These are phyloP conservation scores for Acanthis flammea DNA, from an alignment of 2,797 vertebrate species.

Conservation along the genomic window DNA sequence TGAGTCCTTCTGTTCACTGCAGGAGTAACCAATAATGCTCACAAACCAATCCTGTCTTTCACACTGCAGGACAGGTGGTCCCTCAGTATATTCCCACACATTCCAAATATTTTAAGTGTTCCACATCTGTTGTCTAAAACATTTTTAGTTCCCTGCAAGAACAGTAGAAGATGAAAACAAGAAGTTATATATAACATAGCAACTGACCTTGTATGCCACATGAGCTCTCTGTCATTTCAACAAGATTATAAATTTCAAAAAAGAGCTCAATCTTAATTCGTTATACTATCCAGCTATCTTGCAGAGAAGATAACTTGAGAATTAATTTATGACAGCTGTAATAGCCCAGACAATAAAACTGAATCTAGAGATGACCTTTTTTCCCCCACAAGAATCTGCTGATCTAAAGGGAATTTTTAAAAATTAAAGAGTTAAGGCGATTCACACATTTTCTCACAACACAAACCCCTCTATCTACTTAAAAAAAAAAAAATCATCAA, in stretches of 20 bases:
- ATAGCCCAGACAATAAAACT: not conserved
- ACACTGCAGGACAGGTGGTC: constrained; percentile 61
- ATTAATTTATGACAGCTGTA: constrained; percentile 21
- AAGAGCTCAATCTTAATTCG: not conserved
- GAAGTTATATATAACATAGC: constrained; percentile 30
- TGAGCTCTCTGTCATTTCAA: constrained; percentile 9
- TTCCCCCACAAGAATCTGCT: not conserved
- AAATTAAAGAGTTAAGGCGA: not conserved
- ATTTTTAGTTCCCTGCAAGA: constrained; percentile 43
- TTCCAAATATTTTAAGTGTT: constrained; percentile 58
- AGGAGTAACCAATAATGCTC: not conserved
- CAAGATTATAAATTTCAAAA: not conserved
- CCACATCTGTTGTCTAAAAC: constrained; percentile 57
- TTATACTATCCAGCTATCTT: not conserved
- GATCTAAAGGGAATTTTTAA: not conserved
- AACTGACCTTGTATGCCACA: constrained; percentile 45
- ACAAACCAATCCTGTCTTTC: not conserved
- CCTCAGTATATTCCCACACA: constrained; percentile 49
- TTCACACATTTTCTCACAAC: not conserved
- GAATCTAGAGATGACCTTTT: not conserved
- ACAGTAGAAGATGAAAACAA: constrained; percentile 42
- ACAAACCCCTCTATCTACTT: not conserved
- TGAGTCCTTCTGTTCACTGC: not conserved
- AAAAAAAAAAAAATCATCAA: not conserved
- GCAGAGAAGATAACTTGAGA: not conserved